Base-by-base conservation (phyloP, 2,113 vertebrate species). In the Neofelis nebulosa region DNA sequence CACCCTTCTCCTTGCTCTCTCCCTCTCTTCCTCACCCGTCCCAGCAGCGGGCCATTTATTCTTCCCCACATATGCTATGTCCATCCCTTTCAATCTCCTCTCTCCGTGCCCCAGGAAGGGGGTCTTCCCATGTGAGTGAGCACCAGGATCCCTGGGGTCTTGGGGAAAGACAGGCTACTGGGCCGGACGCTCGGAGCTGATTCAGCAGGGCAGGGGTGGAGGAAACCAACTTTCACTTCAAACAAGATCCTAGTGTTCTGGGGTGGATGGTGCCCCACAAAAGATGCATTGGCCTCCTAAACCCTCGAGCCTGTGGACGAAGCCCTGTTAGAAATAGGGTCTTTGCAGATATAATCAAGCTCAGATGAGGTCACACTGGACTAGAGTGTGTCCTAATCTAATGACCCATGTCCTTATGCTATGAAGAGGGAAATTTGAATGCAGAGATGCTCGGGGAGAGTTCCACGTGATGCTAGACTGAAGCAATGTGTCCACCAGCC, bases 41-140 rank as follows among this genome's bases (percentile, higher is more conserved):
- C 29, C 2, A 5, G 4, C 8, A 25, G 23, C 4, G 4, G 74
- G 4, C 7, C 23, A 3, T 3, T 69, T 19, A n/a, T 18, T 13
- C 55, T 50, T 52, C 25, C 23, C 16, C 15, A 18, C 5, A 14
- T 2, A 10, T 4, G 13, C 19, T n/a, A 1, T 0, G 0, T n/a
- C 80, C 23, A 0, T 6, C 9, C 38, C 13, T n/a, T 33, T 12
- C 27, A 4, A 0, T 27, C 15, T 23, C 13, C 68, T 83, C 38
- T 4, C 12, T 27, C 5, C 4, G 19, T n/a, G 11, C 21, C 8
- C 9, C 8, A 10, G 50, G 12, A 27, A 6, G 7, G 71, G 3
- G 7, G 7, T 45, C 61, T n/a, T 66, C n/a, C 19, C 29, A 29
- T 2, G 16, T 3, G 23, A 65, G 14, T 3, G 5, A 33, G 25